Evolutionary conservation across 2,113 vertebrate species (phyloP).

Genomic region (Spilogale gracilis): DNA sequence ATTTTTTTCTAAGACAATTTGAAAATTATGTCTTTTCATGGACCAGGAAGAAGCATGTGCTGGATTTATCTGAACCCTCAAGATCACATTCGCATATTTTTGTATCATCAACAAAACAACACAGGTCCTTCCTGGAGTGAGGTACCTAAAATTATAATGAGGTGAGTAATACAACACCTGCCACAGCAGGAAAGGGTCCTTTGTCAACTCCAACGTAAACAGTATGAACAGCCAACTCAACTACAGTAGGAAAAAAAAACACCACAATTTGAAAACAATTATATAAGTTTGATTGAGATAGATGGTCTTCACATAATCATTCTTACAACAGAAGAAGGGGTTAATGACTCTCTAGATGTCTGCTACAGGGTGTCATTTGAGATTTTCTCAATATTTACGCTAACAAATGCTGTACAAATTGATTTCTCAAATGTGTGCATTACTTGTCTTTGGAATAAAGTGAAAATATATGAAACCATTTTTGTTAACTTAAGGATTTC

Average conservation of each 20-base stretch:
- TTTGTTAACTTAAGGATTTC: not conserved
- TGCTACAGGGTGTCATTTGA: not conserved
- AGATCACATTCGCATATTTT: not conserved
- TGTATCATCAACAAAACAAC: not conserved
- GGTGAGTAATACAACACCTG: accelerated
- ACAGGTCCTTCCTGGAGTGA: not conserved
- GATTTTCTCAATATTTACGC: not conserved
- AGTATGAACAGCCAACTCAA: not conserved
- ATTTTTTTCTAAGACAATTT: not conserved
- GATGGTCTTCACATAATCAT: not conserved
- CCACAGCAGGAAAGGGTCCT: not conserved
- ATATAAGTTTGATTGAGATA: not conserved
- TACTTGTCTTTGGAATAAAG: not conserved
- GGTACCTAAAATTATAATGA: not conserved
- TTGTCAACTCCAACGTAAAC: not conserved
- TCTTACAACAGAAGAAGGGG: not conserved
- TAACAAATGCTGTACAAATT: not conserved
- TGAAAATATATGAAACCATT: not conserved
- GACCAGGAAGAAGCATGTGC: not conserved
- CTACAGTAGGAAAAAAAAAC: not conserved
- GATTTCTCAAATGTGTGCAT: not conserved
- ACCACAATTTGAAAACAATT: not conserved
- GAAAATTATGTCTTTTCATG: not conserved
- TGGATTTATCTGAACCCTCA: not conserved
- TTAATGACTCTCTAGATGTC: too few relatives aligned